Evolutionary conservation across 1,140 invertebrate genomes (phyloP), one percentile per base, ranked within the genome.

Genomic region (Sinella curviseta): DNA sequence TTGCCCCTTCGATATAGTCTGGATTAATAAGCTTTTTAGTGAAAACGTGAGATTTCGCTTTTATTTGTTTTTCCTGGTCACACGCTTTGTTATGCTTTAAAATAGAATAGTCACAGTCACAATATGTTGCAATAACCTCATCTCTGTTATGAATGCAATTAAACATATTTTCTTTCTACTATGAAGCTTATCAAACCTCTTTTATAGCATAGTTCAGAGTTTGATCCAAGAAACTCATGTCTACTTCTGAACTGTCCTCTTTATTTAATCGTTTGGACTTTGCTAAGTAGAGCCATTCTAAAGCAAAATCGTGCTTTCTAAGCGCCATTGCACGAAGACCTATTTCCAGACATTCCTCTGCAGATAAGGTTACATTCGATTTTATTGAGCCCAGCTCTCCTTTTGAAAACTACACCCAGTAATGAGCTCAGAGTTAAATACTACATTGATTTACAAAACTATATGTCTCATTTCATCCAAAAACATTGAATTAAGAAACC

Each of bases 11-110:
- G n/a, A 70, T 33, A 31, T 70, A 24, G 3, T n/a, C 26, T 24
- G 3, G 65, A 33, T 70, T 70, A 12, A 12, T 16, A 33, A 70
- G 30, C 31, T 70, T 70, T 8, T 30, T 4, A 14, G 26, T 4
- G 31, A 31, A 70, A 2, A 70, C 26, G 31, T 70, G 30, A 30
- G 65, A 8, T 8, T 70, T 30, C 8, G n/a, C 65, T 2, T 14
- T 8, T 4, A 33, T 14, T 33, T 8, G 2, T 30, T 8, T 65
- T 8, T 65, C 8, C 4, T 3, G 26, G n/a, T 33, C 31, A 24
- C 65, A 70, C 12, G 65, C 65, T 70, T 33, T 33, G 24, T 70
- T 70, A 33, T 70, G 65, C 65, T 70, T 30, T n/a, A 70, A 70
- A n/a, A 31, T 3, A 70, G 4, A 70, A 3, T 24, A 70, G 30